Conservation (phyloP, 2,888 invertebrate species). For the Polyommatus iphigenia region DNA sequence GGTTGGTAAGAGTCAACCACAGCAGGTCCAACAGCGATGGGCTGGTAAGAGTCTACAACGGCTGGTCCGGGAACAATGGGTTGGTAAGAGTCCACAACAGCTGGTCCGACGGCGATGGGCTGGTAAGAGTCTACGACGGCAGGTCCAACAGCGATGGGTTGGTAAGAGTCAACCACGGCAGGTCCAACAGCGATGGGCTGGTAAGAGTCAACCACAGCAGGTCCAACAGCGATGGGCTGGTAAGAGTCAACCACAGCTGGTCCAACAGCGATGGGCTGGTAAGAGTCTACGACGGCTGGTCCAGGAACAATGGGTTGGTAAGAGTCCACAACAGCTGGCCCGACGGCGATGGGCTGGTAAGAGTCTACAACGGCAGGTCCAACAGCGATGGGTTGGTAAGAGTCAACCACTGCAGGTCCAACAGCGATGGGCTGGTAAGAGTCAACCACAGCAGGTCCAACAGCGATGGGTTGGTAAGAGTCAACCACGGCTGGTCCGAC, state of each 20-base stretch:
- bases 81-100: background rate
- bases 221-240: conserved; percentile 10
- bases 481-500: conserved; percentile 16
- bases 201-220: background rate
- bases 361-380: conserved; percentile 29
- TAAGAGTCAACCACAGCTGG: background rate
- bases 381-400: conserved; percentile 2
- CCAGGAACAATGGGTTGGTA: background rate
- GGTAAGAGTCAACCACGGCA: background rate
- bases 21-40: background rate
- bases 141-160: conserved; percentile 8
- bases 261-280: background rate
- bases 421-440: conserved; percentile 1
- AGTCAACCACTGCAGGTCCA: background rate
- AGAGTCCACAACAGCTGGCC: conserved; percentile 7
- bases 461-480: background rate
- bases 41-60: background rate
- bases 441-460: conserved; percentile 1
- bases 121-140: background rate
- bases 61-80: background rate
- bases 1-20: conserved; percentile 1
- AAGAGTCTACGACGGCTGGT: background rate
- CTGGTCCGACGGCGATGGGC: background rate
- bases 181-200: background rate
- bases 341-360: background rate